Evolutionary conservation across 2,888 invertebrate genomes (phyloP), one percentile per base, ranked within the genome.

Genomic region (Amphimallon solstitiale): DNA sequence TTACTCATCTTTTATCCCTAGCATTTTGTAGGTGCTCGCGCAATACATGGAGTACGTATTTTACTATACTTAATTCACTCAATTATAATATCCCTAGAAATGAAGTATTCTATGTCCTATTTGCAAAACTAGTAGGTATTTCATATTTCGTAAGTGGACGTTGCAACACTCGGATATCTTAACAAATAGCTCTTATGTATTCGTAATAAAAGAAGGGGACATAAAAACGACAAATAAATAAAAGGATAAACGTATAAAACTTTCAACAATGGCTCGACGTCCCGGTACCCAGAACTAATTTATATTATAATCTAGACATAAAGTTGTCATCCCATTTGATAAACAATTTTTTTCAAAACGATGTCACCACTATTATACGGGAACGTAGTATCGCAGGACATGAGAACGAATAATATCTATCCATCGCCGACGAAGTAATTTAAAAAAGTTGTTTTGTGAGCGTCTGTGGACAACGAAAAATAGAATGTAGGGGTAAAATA

Each of bases 261-360:
- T 59, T 59, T 59, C 56, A 43, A 43, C 56, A 59, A 59, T 59
- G 43, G 29, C 56, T 29, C 14, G 51, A 43, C 56, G 56, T 43
- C 5, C 29, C 29, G 29, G 29, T 29, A 29, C 29, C 29, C 29
- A 12, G 15, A 59, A 43, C 56, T 43, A 59, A 59, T 59, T 59
- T 59, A 59, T 59, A 59, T 59, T 59, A 59, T 59, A 59, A 59
- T 59, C 56, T 59, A 21, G 56, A 43, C 56, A 43, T 59, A 59
- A 59, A 59, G 56, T 59, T 59, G 56, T 43, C 56, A 59, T 43
- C 56, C 38, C 45, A 14, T 43, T 14, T 43, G 43, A 45, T 34
- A 59, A 59, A 59, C 43, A 59, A 59, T 59, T 59, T 59, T 54
- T 59, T 54, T 21, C 45, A n/a, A 43, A 23, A 43, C 19, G 14